phyloP scores from a whole-genome alignment of 2,888 invertebrate genomes.

The Ypsolopha scabrella region DNA sequence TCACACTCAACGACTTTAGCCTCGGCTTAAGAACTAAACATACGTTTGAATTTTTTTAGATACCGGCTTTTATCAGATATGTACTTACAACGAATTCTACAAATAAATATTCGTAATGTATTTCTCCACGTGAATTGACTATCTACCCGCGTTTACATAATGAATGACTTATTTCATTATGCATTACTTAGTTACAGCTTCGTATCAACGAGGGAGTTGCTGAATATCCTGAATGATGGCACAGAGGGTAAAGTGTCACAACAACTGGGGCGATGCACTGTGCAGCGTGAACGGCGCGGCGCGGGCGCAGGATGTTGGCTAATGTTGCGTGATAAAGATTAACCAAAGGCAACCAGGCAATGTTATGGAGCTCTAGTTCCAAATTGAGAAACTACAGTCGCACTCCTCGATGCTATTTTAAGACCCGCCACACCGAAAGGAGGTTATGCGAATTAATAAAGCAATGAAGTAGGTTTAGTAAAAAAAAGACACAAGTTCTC shows the following conservation, averaged over 20 bases:
- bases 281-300: constrained; percentile 20
- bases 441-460: not conserved
- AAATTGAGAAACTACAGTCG: constrained; percentile 9
- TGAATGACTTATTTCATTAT: no score
- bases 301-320: constrained; percentile 10
- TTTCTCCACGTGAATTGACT: no score
- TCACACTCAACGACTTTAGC: no score
- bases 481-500: no score
- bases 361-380: not conserved
- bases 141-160: no score
- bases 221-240: not conserved
- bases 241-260: not conserved
- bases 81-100: no score
- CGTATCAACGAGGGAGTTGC: not conserved
- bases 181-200: no score
- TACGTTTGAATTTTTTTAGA: no score
- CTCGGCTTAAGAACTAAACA: no score
- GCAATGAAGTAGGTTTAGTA: no score
- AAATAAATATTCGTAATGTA: no score
- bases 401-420: not conserved
- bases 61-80: no score
- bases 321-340: constrained; percentile 10
- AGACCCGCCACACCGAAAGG: not conserved
- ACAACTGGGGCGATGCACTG: constrained; percentile 27
- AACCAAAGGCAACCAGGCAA: constrained; percentile 1